phyloP scores from a whole-genome alignment of 2,888 invertebrate genomes.

The Dromius quadrimaculatus region DNA sequence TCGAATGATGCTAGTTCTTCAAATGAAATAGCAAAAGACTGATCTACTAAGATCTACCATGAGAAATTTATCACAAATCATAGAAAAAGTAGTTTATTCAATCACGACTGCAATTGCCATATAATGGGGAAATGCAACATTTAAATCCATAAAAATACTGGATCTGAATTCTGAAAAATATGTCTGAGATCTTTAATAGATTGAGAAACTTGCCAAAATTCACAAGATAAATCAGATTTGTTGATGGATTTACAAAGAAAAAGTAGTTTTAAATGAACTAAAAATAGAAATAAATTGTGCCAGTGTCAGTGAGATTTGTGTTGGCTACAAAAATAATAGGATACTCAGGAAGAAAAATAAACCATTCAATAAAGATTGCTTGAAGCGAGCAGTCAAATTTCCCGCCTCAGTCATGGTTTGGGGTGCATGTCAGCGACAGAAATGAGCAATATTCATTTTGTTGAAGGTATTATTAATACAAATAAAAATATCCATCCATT shows the following conservation, averaged over 20 bases:
- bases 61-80: too few species aligned
- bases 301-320: background rate
- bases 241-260: too few species aligned
- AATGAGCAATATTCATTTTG: background rate
- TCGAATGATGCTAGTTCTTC: too few species aligned
- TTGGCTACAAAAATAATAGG: background rate
- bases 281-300: too few species aligned
- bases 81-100: too few species aligned
- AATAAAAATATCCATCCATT: background rate
- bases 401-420: constrained; percentile 9
- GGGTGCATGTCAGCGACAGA: background rate
- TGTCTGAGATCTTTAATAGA: too few species aligned
- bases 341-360: background rate
- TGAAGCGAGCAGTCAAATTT: background rate
- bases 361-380: background rate
- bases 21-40: too few species aligned
- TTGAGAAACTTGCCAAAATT: too few species aligned
- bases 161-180: constrained; percentile 1
- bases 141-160: background rate
- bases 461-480: background rate
- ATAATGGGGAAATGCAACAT: constrained; percentile 1
- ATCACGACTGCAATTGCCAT: background rate
- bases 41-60: too few species aligned
- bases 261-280: too few species aligned
- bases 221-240: background rate